Conservation (phyloP, 2,797 vertebrate species). For the Echeneis naucrates region DNA sequence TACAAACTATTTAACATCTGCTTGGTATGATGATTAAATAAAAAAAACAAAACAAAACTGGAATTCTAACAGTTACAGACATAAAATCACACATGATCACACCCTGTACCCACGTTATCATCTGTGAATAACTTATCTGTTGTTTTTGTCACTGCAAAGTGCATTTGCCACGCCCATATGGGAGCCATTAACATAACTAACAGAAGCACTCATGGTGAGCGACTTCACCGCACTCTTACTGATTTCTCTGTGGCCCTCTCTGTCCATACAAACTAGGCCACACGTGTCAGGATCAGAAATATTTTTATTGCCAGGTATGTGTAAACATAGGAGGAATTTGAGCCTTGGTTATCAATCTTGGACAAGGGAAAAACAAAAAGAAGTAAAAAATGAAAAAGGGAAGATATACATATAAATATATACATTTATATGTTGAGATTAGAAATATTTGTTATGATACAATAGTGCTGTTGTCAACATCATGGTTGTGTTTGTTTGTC, state of each 20-base stretch:
- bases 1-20: constrained; percentile 9
- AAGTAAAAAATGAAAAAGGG: no score
- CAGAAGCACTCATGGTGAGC: constrained; percentile 48
- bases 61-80: constrained; percentile 26
- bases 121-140: constrained; percentile 25
- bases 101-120: background rate
- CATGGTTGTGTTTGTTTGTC: constrained; percentile 1
- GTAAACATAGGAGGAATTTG: no score
- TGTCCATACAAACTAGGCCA: constrained; percentile 37
- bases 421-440: no score
- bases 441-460: no score
- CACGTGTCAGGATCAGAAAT: no score
- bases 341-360: no score
- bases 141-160: constrained; percentile 62
- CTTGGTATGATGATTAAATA: background rate
- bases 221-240: constrained; percentile 33
- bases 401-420: no score
- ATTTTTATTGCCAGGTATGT: no score
- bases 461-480: no score
- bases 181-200: constrained; percentile 74
- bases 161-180: constrained; percentile 72
- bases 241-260: constrained; percentile 59
- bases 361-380: no score
- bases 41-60: constrained; percentile 28
- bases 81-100: constrained; percentile 18